Evolutionary conservation across 1,140 invertebrate species (phyloP).

Genomic region (Oryctes rhinoceros): DNA sequence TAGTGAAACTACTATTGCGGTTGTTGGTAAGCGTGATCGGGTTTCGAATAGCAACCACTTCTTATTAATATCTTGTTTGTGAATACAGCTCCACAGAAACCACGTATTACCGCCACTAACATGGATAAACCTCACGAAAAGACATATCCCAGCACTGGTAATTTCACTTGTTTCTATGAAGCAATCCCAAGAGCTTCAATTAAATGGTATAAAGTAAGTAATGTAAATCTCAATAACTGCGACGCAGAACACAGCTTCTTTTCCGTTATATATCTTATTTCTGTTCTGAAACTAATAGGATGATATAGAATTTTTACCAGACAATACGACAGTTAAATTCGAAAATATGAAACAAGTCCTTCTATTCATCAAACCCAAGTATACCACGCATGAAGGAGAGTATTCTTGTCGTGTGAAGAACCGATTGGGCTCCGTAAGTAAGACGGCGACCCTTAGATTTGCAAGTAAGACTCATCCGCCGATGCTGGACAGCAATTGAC

Average conservation of each 20-base stretch:
- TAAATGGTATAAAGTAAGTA: constrained; percentile 3
- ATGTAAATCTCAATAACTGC: too few species aligned
- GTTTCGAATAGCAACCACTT: too few species aligned
- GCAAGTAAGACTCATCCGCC: not conserved
- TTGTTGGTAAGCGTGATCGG: too few species aligned
- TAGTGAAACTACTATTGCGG: too few species aligned
- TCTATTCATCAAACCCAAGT: not conserved
- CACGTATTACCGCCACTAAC: too few species aligned
- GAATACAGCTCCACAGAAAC: too few species aligned
- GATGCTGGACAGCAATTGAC: not conserved
- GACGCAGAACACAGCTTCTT: too few species aligned
- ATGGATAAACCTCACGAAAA: not conserved
- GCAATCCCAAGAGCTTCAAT: constrained; percentile 25
- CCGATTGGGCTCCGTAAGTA: not conserved
- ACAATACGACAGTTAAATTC: constrained; percentile 19
- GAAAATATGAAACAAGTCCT: not conserved
- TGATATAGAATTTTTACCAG: not conserved
- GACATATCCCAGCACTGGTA: not conserved
- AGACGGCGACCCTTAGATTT: not conserved
- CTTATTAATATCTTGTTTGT: not conserved
- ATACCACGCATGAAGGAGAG: not conserved
- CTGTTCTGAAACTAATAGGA: not conserved
- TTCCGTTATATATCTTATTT: not conserved
- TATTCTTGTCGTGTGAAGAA: not conserved
- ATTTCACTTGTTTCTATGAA: not conserved